Base-by-base conservation (phyloP, 2,888 invertebrate genomes). In the Drosophila birchii region DNA sequence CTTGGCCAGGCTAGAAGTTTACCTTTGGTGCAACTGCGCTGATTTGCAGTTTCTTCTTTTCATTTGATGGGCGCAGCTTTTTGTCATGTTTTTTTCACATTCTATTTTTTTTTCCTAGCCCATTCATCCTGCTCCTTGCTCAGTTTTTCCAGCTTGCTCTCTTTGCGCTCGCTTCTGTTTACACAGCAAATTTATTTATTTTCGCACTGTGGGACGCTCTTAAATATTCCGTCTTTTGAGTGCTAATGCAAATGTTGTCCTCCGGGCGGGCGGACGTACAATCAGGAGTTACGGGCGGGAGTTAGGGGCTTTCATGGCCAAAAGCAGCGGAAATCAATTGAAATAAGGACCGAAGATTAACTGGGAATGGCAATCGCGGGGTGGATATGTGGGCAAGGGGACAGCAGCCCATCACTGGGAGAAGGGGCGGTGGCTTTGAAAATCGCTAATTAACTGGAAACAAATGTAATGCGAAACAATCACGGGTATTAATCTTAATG, bases 131-230 rank as follows among this genome's bases (percentile, higher is more conserved):
- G 43, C 54, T 26, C 45, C 58, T 63, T 39, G 56, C 60, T 49
- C 64, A 51, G 49, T 44, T 72, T 62, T 71, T 29, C 45, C 55
- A 67, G 39, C 67, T 61, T 68, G 68, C 73, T 38, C 59, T 44
- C 54, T 75, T 69, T 58, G 54, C 57, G 39, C 47, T 51, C 39
- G 64, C 80, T 80, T 81, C 79, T 89, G 86, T 86, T 86, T 86
- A 82, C 82, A 78, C 73, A 78, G 86, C 86, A 86, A 89, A 86
- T 86, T 86, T 89, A 86, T 86, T 87, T 86, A 89, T 89, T 85
- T 86, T 85, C 78, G 76, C 87, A 71, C 75, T 78, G 82, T 79
- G 88, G 64, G 73, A 58, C 58, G 57, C 77, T 78, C 73, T 87
- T 79, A 86, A 82, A 86, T 89, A 89, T 86, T 89, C 85, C 62